Percentiles rank a stretch among this genome's conserved stretches.
These are phyloP conservation scores for Ardeotis arabs DNA, from an alignment of 2,113 vertebrate species.

Conservation along the genomic window DNA sequence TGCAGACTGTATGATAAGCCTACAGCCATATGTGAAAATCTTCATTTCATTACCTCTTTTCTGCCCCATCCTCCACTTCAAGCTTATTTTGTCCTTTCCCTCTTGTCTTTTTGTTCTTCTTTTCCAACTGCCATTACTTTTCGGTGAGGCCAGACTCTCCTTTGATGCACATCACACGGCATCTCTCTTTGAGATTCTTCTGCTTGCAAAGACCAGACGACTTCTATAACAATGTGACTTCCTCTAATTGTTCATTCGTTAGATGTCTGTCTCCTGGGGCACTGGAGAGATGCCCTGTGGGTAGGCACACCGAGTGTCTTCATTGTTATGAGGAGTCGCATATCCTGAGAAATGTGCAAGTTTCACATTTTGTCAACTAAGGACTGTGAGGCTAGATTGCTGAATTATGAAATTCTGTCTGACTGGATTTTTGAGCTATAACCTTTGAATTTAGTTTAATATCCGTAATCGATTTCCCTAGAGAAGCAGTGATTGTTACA, in stretches of 20 bases:
- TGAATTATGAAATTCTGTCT: neutral
- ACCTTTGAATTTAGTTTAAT: neutral
- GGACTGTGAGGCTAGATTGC: neutral
- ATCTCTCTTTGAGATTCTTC: neutral
- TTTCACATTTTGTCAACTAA: neutral
- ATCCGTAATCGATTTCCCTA: neutral
- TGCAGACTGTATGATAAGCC: neutral
- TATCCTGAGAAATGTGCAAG: neutral
- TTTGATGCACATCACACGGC: neutral
- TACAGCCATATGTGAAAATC: neutral
- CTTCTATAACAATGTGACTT: neutral
- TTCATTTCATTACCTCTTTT: neutral
- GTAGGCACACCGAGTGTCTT: neutral
- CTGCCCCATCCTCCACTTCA: neutral
- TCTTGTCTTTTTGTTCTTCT: neutral
- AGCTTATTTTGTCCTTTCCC: neutral
- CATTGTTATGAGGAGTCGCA: neutral
- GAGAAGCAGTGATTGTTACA: neutral
- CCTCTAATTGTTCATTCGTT: slow-evolving; percentile 49
- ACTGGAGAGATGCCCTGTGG: neutral
- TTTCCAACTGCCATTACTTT: neutral
- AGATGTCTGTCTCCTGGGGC: slow-evolving; percentile 17
- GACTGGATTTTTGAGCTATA: neutral
- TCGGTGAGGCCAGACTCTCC: neutral
- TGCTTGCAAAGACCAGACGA: neutral